Percentiles rank a stretch among this genome's conserved stretches.
These are phyloP conservation scores for Tridacna gigas DNA, from an alignment of 2,888 invertebrate species.

Conservation along the genomic window DNA sequence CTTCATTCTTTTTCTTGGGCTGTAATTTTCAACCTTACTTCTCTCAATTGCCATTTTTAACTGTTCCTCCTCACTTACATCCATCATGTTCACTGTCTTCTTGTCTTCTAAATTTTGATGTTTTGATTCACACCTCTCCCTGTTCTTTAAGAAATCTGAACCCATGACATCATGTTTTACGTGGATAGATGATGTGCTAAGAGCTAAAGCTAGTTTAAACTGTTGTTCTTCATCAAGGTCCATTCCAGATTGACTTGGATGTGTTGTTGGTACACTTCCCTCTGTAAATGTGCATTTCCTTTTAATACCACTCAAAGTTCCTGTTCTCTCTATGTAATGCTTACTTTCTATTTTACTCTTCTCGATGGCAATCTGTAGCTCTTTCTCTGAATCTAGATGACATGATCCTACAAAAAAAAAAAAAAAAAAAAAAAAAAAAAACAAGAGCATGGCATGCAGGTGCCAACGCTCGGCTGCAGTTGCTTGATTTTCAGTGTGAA, in stretches of 20 bases:
- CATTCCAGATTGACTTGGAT: background rate
- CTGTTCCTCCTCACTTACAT: constrained; percentile 15
- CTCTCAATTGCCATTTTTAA: constrained; percentile 40
- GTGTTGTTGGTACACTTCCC: background rate
- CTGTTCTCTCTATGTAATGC: too few relatives aligned
- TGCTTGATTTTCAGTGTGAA: too few relatives aligned
- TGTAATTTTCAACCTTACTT: constrained; percentile 42
- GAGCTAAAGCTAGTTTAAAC: constrained; percentile 37
- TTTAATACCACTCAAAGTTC: background rate
- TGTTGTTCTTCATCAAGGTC: constrained; percentile 45
- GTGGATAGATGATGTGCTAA: constrained; percentile 15
- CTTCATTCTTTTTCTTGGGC: constrained; percentile 38
- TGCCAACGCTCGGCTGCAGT: too few relatives aligned
- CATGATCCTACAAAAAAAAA: background rate
- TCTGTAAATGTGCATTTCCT: background rate
- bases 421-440: background rate
- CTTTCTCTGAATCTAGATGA: background rate
- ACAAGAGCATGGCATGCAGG: too few relatives aligned
- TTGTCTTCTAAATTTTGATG: background rate
- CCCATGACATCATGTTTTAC: too few relatives aligned
- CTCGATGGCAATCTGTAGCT: background rate
- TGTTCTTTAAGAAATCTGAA: background rate
- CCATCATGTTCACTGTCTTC: background rate
- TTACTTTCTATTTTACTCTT: background rate
- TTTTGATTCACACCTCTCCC: background rate